Evolutionary conservation across 2,888 invertebrate genomes (phyloP).

Genomic region (Apoderus coryli): DNA sequence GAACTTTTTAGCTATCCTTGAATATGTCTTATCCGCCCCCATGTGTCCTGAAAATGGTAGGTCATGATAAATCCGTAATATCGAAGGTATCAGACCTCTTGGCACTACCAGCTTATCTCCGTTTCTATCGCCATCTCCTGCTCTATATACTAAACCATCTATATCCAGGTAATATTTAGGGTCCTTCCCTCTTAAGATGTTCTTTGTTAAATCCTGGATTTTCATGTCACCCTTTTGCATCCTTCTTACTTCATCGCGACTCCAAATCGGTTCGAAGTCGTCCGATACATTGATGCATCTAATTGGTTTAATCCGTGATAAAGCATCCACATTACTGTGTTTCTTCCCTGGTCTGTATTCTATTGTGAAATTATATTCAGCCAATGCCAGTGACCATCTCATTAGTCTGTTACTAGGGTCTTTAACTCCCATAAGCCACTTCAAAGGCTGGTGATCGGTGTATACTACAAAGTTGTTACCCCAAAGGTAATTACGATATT

Average conservation of each 20-base stretch:
- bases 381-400: conserved; percentile 14
- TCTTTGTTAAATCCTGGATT: background rate
- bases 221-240: background rate
- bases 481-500: conserved; percentile 14
- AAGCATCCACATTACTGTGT: conserved; percentile 14
- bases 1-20: background rate
- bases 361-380: conserved; percentile 14
- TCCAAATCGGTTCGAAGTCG: conserved; percentile 8
- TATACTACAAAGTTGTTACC: conserved; percentile 12
- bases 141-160: conserved; percentile 7
- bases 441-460: conserved; percentile 16
- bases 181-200: background rate
- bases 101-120: conserved; percentile 8
- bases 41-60: too few species aligned
- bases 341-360: conserved; percentile 14
- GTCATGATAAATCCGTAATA: too few species aligned
- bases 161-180: conserved; percentile 8
- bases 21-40: too few species aligned
- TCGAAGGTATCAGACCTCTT: too few species aligned
- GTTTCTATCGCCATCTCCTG: background rate
- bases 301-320: conserved; percentile 12
- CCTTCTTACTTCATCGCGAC: conserved; percentile 6
- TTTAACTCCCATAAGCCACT: conserved; percentile 13
- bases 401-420: conserved; percentile 14
- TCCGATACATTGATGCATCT: conserved; percentile 4